Base-by-base conservation (phyloP, 2,797 vertebrate genomes). In the Clamator glandarius region DNA sequence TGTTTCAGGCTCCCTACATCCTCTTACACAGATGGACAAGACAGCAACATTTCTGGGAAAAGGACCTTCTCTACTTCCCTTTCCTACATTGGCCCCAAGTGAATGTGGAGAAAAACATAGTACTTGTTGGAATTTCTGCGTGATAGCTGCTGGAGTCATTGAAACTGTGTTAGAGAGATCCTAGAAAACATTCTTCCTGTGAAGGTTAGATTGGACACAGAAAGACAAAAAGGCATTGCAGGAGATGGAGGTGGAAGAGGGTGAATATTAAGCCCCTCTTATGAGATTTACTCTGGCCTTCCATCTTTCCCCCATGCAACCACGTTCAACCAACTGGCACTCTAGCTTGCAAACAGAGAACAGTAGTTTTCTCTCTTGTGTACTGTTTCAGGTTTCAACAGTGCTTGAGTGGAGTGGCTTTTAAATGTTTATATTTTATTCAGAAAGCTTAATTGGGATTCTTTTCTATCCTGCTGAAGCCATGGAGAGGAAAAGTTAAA, bases 341-440 rank as follows among this genome's bases (percentile, higher is more conserved):
- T 78, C 87, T 6, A 23, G 50, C 42, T 70, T 54, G 19, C 73
- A 73, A 58, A 87, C 46, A 70, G 66, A 80, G 54, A 62, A 51
- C 42, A 36, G 31, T 48, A 25, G 31, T 57, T 64, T 89, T 94
- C 72, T 94, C 88, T 74, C 68, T 46, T 78, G 68, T 89, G 84
- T 31, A 59, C 54, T 82, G 25, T 77, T 94, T 89, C 51, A 74
- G 54, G 52, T 90, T 94, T 96, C 92, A 87, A 66, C 35, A 74
- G 85, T 55, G 41, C 75, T 95, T 69, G 35, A 80, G 28, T 4
- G 89, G 75, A 41, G 24, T 33, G 75, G 63, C 59, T 94, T 94
- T 96, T 82, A 90, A 93, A 93, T 78, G 58, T 95, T 95, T 89
- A 41, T 91, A 82, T 92, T 96, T 94, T 93, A 94, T 92, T 96